phyloP scores from a whole-genome alignment of 2,113 vertebrate genomes.

The Takifugu flavidus region DNA sequence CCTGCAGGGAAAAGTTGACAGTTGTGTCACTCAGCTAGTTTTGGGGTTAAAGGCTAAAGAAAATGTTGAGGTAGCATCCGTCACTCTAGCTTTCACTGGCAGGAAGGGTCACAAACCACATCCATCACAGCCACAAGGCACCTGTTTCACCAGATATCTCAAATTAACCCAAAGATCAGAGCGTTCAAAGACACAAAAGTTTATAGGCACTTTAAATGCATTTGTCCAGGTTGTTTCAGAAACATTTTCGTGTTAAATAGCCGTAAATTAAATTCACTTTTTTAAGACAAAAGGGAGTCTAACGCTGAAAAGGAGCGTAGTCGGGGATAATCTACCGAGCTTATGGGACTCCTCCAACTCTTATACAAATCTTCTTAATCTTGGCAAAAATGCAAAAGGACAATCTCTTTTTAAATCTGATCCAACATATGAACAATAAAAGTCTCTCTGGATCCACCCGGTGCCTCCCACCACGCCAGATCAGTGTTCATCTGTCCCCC shows the following conservation, averaged over 20 bases:
- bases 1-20: conserved; percentile 50
- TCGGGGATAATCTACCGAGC: not conserved
- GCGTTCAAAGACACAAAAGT: no score
- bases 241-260: no score
- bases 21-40: conserved; percentile 41
- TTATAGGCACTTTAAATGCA: no score
- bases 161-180: no score
- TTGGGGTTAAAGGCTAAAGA: conserved; percentile 60
- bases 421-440: conserved; percentile 11
- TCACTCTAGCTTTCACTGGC: conserved; percentile 19
- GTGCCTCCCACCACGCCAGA: conserved; percentile 38
- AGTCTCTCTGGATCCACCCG: not conserved
- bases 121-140: not conserved
- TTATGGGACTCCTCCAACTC: not conserved
- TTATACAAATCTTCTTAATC: not conserved
- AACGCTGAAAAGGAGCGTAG: no score
- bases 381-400: not conserved
- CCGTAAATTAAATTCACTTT: not conserved
- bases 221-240: no score
- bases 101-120: conserved; percentile 3
- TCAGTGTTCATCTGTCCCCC: conserved; percentile 24
- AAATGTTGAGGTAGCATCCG: conserved; percentile 55
- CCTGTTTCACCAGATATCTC: not conserved
- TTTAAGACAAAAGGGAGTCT: not conserved
- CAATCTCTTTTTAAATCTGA: conserved; percentile 1